Evolutionary conservation across 2,797 vertebrate species (phyloP).

Genomic region (Morus bassanus): DNA sequence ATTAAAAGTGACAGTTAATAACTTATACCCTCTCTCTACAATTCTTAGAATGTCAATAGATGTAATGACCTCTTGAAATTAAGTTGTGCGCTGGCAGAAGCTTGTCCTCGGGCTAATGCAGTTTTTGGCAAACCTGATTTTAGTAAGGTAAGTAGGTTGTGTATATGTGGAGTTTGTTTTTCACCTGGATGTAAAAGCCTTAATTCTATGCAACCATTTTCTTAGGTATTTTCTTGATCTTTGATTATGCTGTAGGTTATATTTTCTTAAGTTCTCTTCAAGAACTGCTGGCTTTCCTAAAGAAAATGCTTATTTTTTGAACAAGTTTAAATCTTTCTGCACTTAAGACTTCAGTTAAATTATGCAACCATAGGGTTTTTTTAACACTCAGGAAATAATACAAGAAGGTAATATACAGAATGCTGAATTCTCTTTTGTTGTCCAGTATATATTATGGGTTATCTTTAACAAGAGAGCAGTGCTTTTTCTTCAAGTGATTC

Average conservation of each 20-base stretch:
- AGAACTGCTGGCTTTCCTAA: neutral
- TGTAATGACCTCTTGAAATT: slow-evolving; percentile 68
- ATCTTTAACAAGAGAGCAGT: neutral
- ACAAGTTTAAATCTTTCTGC: neutral
- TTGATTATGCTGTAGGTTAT: neutral
- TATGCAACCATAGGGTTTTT: neutral
- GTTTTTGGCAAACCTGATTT: slow-evolving; percentile 69
- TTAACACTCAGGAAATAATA: neutral
- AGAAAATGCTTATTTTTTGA: neutral
- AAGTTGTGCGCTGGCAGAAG: slow-evolving; percentile 51
- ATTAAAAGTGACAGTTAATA: slow-evolving; percentile 5
- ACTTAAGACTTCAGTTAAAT: neutral
- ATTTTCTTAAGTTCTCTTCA: neutral
- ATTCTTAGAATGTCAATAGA: slow-evolving; percentile 54
- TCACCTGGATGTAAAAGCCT: neutral
- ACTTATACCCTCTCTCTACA: neutral
- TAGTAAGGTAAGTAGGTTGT: slow-evolving; percentile 62
- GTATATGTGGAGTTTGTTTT: neutral
- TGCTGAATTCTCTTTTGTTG: neutral
- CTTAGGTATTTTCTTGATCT: neutral
- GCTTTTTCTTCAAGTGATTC: neutral
- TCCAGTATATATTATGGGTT: neutral
- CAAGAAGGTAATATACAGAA: neutral
- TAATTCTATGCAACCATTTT: neutral
- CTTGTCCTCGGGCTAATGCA: slow-evolving; percentile 62